phyloP scores from a whole-genome alignment of 2,888 invertebrate genomes.

The Abrostola triplasia region DNA sequence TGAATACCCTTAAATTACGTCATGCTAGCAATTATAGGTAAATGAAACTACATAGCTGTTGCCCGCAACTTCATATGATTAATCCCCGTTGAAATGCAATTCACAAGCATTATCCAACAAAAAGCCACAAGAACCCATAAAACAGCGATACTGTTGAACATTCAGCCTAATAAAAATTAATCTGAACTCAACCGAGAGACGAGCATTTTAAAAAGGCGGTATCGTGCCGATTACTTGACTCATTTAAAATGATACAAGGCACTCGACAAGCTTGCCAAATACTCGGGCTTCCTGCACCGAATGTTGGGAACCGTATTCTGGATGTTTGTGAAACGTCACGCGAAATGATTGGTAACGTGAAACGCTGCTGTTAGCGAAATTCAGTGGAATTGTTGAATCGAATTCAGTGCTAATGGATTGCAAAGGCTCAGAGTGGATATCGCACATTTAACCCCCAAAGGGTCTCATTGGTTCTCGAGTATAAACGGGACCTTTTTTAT shows the following conservation, averaged over 20 bases:
- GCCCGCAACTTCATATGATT: background rate
- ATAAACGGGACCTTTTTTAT: background rate
- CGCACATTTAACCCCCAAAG: background rate
- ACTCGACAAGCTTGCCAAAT: constrained; percentile 80
- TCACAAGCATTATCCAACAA: constrained; percentile 15
- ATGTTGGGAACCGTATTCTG: constrained; percentile 57
- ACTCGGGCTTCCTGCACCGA: constrained; percentile 69
- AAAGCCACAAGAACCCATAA: constrained; percentile 16
- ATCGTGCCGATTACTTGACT: constrained; percentile 78
- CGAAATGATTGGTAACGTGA: constrained; percentile 32
- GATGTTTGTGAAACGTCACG: constrained; percentile 22
- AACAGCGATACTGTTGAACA: constrained; percentile 39
- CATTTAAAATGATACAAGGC: constrained; percentile 85
- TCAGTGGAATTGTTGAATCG: constrained; percentile 36
- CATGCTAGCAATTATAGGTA: constrained; percentile 5
- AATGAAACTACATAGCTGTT: too few relatives aligned
- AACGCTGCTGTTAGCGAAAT: constrained; percentile 35
- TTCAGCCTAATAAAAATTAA: constrained; percentile 55
- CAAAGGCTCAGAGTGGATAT: constrained; percentile 8
- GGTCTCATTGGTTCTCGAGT: background rate
- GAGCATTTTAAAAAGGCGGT: constrained; percentile 66
- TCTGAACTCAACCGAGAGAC: constrained; percentile 40
- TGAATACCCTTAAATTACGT: too few relatives aligned
- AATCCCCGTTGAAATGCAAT: background rate
- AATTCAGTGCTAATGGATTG: constrained; percentile 37